These are phyloP conservation scores for Alfaro cultratus DNA, from an alignment of 2,797 vertebrate species.

Conservation along the genomic window DNA sequence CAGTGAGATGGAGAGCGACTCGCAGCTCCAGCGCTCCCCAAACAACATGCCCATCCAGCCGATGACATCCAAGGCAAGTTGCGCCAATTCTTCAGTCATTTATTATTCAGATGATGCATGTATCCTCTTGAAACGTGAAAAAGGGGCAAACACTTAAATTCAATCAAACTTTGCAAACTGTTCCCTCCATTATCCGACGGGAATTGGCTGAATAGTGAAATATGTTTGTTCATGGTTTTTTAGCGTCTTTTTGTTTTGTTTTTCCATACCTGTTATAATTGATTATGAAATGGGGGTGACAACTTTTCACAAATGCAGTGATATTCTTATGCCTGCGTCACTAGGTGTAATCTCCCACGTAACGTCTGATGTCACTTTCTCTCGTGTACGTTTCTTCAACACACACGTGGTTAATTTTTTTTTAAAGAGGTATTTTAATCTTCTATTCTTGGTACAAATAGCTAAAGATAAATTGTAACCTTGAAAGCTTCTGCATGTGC, in stretches of 20 bases:
- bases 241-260: no score
- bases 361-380: constrained; percentile 67
- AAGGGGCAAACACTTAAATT: background rate
- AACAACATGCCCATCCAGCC: constrained; percentile 83
- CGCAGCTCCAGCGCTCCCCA: constrained; percentile 82
- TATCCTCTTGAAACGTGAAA: background rate
- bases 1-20: constrained; percentile 86
- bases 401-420: background rate
- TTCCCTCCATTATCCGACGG: background rate
- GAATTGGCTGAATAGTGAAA: background rate
- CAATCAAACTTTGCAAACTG: background rate
- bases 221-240: background rate
- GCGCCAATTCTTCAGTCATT: background rate
- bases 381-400: background rate
- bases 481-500: constrained; percentile 6
- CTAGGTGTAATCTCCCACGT: constrained; percentile 62
- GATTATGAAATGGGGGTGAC: constrained; percentile 17
- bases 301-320: constrained; percentile 41
- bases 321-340: constrained; percentile 63
- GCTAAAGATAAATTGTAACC: background rate
- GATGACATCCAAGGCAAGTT: constrained; percentile 85
- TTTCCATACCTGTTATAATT: background rate
- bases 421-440: background rate
- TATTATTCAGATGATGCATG: background rate
- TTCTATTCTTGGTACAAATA: background rate